Percentiles rank a stretch among this genome's conserved stretches.
Evolutionary conservation across 2,113 vertebrate genomes (phyloP).

Genomic region (Alligator sinensis): DNA sequence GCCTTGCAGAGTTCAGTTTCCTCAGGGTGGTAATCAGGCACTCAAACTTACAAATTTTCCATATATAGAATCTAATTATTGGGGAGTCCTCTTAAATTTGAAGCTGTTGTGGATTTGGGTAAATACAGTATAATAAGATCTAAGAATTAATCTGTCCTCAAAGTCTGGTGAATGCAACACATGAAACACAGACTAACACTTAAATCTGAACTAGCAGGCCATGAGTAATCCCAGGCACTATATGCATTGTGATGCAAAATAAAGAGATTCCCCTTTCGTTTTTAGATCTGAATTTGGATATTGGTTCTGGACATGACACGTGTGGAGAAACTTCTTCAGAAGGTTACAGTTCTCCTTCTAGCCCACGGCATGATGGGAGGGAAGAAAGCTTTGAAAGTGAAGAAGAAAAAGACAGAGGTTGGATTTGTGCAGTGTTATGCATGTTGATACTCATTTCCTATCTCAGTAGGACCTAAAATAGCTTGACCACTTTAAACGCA

Average conservation of each 20-base stretch:
- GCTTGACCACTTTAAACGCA: background rate
- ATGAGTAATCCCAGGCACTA: background rate
- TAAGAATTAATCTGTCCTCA: too few species aligned
- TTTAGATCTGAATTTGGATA: slow-evolving; percentile 85
- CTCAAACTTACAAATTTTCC: too few species aligned
- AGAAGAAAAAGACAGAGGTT: slow-evolving; percentile 95
- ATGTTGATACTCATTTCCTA: background rate
- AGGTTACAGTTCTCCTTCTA: slow-evolving; percentile 95
- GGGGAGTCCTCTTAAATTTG: too few species aligned
- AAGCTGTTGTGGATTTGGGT: too few species aligned
- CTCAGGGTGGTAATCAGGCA: too few species aligned
- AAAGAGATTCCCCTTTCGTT: slow-evolving; percentile 66
- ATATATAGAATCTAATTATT: too few species aligned
- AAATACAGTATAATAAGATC: too few species aligned
- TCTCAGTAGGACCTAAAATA: background rate
- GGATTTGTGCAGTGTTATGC: slow-evolving; percentile 42
- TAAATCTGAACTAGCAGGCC: background rate
- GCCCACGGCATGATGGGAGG: slow-evolving; percentile 87
- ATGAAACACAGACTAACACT: background rate
- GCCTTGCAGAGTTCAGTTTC: too few species aligned
- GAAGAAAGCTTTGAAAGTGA: slow-evolving; percentile 92
- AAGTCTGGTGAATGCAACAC: too few species aligned
- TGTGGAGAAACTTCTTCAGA: slow-evolving; percentile 94
- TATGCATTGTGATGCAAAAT: slow-evolving; percentile 44
- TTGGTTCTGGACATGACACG: slow-evolving; percentile 86